Conservation (phyloP, 2,888 invertebrate genomes). For the Ephialtes manifestator region DNA sequence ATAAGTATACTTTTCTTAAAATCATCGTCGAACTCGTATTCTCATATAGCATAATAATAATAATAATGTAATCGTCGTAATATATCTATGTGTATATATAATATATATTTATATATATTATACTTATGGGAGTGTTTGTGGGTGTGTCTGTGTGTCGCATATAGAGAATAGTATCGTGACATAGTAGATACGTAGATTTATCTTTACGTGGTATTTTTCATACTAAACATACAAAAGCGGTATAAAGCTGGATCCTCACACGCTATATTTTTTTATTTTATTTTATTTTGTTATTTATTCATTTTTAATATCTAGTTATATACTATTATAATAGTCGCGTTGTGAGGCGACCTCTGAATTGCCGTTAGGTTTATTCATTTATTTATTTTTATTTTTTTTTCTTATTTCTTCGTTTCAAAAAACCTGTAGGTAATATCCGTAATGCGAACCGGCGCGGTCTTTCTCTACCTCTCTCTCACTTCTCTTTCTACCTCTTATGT, state of each 20-base stretch:
- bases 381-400: slow-evolving; percentile 42
- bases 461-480: slow-evolving; percentile 39
- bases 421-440: slow-evolving; percentile 53
- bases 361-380: slow-evolving; percentile 56
- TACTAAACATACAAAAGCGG: slow-evolving; percentile 85
- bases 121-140: too few species aligned
- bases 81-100: too few species aligned
- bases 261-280: slow-evolving; percentile 76
- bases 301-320: slow-evolving; percentile 50
- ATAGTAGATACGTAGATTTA: slow-evolving; percentile 72
- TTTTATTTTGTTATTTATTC: slow-evolving; percentile 49
- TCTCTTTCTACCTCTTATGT: slow-evolving; percentile 13
- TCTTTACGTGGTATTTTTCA: slow-evolving; percentile 79
- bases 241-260: slow-evolving; percentile 85
- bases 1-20: slow-evolving; percentile 86
- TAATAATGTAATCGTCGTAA: slow-evolving; percentile 69
- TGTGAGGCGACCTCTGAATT: slow-evolving; percentile 68
- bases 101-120: too few species aligned
- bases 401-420: slow-evolving; percentile 7
- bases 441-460: slow-evolving; percentile 72
- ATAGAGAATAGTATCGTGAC: slow-evolving; percentile 70
- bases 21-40: slow-evolving; percentile 84
- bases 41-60: slow-evolving; percentile 78
- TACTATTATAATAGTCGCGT: slow-evolving; percentile 72
- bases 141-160: slow-evolving; percentile 78